Conservation (phyloP, 35 echinoderm and acorn worm species). For the Stichopus chloronotus region DNA sequence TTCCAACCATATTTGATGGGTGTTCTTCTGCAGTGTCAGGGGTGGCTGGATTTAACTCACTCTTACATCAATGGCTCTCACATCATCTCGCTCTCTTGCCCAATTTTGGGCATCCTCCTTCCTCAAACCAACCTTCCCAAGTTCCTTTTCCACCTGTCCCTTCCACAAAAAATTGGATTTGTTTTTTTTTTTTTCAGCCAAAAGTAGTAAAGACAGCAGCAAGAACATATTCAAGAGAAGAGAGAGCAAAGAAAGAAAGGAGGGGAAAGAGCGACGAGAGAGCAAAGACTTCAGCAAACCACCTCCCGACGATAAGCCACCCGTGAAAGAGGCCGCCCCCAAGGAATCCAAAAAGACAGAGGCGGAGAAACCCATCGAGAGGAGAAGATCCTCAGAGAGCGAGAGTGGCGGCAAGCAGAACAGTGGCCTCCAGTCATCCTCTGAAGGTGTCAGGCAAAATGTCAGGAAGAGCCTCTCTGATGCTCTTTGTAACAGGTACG, state of each 20-base stretch:
- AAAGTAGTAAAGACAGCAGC: not conserved
- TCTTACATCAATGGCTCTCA: too few species aligned
- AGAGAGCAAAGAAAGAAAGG: conserved; percentile 44
- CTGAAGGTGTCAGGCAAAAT: conserved; percentile 76
- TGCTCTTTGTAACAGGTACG: conserved; percentile 75
- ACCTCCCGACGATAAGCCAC: conserved; percentile 11
- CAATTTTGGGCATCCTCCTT: too few species aligned
- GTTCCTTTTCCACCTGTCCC: too few species aligned
- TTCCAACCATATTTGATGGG: too few species aligned
- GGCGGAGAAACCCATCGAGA: conserved; percentile 15
- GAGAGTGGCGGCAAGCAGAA: conserved; percentile 57
- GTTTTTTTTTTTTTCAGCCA: not conserved
- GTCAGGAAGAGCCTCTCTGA: conserved; percentile 77
- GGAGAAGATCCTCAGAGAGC: conserved; percentile 25
- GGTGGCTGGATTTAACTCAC: too few species aligned
- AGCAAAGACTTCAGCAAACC: conserved; percentile 35
- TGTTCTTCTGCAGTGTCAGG: too few species aligned
- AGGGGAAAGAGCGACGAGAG: conserved; percentile 48
- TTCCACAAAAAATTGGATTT: too few species aligned
- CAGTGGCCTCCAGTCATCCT: conserved; percentile 43
- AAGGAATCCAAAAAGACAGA: conserved; percentile 54
- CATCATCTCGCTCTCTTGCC: too few species aligned
- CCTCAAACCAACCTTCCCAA: too few species aligned
- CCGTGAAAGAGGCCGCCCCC: not conserved
- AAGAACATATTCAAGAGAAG: conserved; percentile 51